These are phyloP conservation scores for Cotesia vestalis DNA, from an alignment of 1,140 invertebrate genomes.

Conservation along the genomic window DNA sequence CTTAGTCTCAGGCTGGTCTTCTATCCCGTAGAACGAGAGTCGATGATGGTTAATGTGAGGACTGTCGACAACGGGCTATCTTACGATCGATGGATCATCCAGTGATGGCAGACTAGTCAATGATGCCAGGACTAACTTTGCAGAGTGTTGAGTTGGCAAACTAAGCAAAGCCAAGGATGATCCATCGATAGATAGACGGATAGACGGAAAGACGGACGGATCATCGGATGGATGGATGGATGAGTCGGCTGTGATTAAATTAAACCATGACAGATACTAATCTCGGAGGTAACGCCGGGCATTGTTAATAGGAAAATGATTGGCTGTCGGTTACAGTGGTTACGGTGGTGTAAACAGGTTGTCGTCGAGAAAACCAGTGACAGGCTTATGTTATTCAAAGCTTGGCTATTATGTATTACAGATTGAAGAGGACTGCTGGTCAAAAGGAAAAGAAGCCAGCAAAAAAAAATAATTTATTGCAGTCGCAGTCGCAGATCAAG, in stretches of 20 bases:
- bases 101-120: too few species aligned
- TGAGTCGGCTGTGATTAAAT: slow-evolving; percentile 18
- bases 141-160: too few species aligned
- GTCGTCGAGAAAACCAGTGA: slow-evolving; percentile 44
- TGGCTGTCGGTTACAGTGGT: slow-evolving; percentile 29
- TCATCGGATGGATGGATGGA: slow-evolving; percentile 7
- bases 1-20: not conserved
- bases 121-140: too few species aligned
- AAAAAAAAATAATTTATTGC: slow-evolving; percentile 22
- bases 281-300: slow-evolving; percentile 48
- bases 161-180: not conserved
- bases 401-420: not conserved
- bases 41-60: slow-evolving; percentile 11
- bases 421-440: slow-evolving; percentile 23
- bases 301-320: slow-evolving; percentile 61
- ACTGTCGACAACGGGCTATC: slow-evolving; percentile 7
- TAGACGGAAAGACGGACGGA: not conserved
- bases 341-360: slow-evolving; percentile 55
- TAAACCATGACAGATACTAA: slow-evolving; percentile 52
- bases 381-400: slow-evolving; percentile 17
- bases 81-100: not conserved
- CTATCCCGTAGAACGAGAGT: not conserved
- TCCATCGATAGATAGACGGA: slow-evolving; percentile 16
- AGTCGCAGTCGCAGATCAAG: not conserved
- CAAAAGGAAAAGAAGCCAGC: slow-evolving; percentile 11